phyloP scores from a whole-genome alignment of 92 coral and sea anemone species.

The Epizoanthus rinbou region DNA sequence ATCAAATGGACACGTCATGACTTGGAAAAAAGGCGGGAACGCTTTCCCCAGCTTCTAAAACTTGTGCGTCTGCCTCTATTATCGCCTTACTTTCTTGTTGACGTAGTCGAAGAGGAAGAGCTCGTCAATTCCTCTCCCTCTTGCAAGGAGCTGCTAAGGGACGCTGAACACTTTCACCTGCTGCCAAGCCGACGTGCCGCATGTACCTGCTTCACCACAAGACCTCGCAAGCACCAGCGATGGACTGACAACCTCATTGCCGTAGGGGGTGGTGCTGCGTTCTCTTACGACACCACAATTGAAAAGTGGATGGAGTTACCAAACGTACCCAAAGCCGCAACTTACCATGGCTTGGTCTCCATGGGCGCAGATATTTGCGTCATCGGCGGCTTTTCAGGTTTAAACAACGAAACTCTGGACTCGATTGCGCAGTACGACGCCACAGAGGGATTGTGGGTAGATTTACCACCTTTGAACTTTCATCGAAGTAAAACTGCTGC shows the following conservation, averaged over 20 bases:
- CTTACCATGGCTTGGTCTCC: slow-evolving; percentile 6
- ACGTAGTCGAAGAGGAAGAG: slow-evolving; percentile 26
- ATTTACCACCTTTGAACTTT: slow-evolving; percentile 34
- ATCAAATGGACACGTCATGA: slow-evolving; percentile 35
- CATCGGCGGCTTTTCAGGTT: slow-evolving; percentile 21
- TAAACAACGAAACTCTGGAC: slow-evolving; percentile 17
- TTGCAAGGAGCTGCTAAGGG: slow-evolving; percentile 13
- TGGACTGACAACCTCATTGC: slow-evolving; percentile 28
- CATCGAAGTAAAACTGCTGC: slow-evolving; percentile 33
- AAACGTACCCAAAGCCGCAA: slow-evolving; percentile 15
- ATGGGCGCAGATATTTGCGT: slow-evolving; percentile 14
- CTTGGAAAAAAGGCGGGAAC: slow-evolving; percentile 10
- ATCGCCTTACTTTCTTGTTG: slow-evolving; percentile 41
- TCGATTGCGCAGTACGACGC: slow-evolving; percentile 22
- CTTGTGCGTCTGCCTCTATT: slow-evolving; percentile 26
- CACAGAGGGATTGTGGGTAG: slow-evolving; percentile 25
- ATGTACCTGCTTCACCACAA: background rate
- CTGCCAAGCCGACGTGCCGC: slow-evolving; percentile 37
- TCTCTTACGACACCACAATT: slow-evolving; percentile 24
- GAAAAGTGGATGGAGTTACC: slow-evolving; percentile 36
- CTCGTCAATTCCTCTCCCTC: slow-evolving; percentile 15
- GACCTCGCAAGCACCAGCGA: slow-evolving; percentile 33
- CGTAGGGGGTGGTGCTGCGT: slow-evolving; percentile 30
- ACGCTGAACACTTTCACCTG: slow-evolving; percentile 14
- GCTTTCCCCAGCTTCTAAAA: slow-evolving; percentile 3